Conservation (phyloP, 2,113 vertebrate genomes). For the Propithecus coquereli region DNA sequence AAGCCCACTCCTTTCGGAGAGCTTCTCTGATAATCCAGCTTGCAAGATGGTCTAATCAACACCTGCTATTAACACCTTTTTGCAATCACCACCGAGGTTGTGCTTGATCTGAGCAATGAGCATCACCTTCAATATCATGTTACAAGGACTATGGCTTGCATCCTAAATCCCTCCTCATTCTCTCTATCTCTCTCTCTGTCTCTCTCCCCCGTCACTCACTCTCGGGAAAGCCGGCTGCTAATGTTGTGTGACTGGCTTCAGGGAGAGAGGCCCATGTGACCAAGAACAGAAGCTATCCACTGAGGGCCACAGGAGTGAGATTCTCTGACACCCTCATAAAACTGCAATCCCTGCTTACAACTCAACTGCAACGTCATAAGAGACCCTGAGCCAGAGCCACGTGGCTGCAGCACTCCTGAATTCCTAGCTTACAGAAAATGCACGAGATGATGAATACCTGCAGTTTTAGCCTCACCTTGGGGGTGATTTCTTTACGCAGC, state of each 20-base stretch:
- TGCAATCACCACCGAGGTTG: rapidly evolving
- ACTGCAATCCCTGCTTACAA: rapidly evolving
- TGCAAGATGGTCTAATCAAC: too few relatives aligned
- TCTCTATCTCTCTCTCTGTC: neutral
- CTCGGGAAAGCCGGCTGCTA: neutral
- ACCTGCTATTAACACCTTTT: neutral
- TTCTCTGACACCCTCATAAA: rapidly evolving
- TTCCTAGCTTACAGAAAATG: neutral
- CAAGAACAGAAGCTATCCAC: neutral
- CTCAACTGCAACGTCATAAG: rapidly evolving
- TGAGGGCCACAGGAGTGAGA: rapidly evolving
- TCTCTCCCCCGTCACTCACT: too few relatives aligned
- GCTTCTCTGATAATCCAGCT: neutral
- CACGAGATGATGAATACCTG: neutral
- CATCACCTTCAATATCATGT: neutral
- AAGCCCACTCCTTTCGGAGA: neutral
- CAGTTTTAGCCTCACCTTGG: neutral
- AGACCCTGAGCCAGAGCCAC: neutral
- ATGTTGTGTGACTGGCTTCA: rapidly evolving
- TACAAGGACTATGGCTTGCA: neutral
- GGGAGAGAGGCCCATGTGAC: rapidly evolving
- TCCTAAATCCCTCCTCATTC: neutral
- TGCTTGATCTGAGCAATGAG: too few relatives aligned
- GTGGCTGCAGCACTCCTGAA: rapidly evolving
- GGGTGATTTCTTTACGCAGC: neutral